Percentiles rank a stretch among this genome's conserved stretches.
phyloP scores from a whole-genome alignment of 1,140 invertebrate species.

The Ips typographus region DNA sequence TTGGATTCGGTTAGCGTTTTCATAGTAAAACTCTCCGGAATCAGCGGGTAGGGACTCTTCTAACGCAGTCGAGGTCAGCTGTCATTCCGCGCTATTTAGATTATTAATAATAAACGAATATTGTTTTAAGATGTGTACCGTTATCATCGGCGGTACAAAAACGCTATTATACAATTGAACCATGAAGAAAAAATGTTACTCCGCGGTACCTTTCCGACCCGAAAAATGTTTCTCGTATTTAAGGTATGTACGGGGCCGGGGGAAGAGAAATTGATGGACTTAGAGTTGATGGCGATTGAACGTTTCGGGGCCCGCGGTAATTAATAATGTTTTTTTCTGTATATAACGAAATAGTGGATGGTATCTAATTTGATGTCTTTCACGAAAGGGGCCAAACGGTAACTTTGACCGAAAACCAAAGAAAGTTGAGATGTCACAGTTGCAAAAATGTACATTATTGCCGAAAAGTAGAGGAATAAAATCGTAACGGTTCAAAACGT shows the following conservation, averaged over 20 bases:
- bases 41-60: constrained; percentile 32
- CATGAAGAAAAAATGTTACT: constrained; percentile 35
- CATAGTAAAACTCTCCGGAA: constrained; percentile 23
- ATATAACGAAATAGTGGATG: too few relatives aligned
- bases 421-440: too few relatives aligned
- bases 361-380: too few relatives aligned
- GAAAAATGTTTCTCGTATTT: constrained; percentile 35
- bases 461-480: too few relatives aligned
- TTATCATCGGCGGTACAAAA: constrained; percentile 30
- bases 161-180: constrained; percentile 34
- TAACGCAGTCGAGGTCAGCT: constrained; percentile 35
- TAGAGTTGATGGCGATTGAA: constrained; percentile 24
- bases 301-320: constrained; percentile 14
- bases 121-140: constrained; percentile 34
- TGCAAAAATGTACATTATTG: too few relatives aligned
- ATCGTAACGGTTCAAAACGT: too few relatives aligned
- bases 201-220: constrained; percentile 20
- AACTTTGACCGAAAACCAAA: too few relatives aligned
- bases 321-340: constrained; percentile 22
- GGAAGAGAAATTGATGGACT: constrained; percentile 31
- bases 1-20: too few relatives aligned
- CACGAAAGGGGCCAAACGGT: too few relatives aligned
- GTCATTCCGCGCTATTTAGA: constrained; percentile 35
- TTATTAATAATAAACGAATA: constrained; percentile 39
- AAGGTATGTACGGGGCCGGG: constrained; percentile 30